A percentile compares a stretch with the other conserved stretches of the same genome.
These are phyloP conservation scores for Xenopus tropicalis DNA, from an alignment of 2,113 vertebrate genomes.

Conservation along the genomic window DNA sequence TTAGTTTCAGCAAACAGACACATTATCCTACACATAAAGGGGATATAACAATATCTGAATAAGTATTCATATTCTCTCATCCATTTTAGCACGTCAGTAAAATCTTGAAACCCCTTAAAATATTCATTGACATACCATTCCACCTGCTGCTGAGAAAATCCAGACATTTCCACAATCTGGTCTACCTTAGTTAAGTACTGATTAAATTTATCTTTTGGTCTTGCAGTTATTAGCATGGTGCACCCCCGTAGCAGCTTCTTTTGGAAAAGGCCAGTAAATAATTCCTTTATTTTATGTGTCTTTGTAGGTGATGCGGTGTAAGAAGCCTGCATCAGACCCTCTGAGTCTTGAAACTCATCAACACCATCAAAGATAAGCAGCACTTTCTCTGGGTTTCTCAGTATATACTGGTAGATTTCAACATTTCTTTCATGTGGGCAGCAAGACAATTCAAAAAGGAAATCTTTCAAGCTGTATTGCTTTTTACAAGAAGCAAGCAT, in stretches of 20 bases:
- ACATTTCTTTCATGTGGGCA: conserved; percentile 51
- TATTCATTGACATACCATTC: conserved; percentile 68
- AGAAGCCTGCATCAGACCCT: conserved; percentile 58
- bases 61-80: conserved; percentile 64
- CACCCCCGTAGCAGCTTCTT: conserved; percentile 77
- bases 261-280: conserved; percentile 79
- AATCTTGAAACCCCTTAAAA: conserved; percentile 55
- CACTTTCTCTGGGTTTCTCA: conserved; percentile 68
- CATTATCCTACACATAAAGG: conserved; percentile 71
- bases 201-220: conserved; percentile 70
- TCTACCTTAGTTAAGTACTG: conserved; percentile 74
- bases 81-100: conserved; percentile 51
- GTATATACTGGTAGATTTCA: conserved; percentile 66
- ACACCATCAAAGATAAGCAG: conserved; percentile 89
- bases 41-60: conserved; percentile 74
- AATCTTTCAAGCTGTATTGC: conserved; percentile 63
- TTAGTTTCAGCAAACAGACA: conserved; percentile 67
- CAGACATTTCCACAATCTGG: conserved; percentile 70
- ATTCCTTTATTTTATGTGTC: conserved; percentile 61
- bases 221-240: conserved; percentile 74
- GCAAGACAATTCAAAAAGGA: conserved; percentile 68
- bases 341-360: conserved; percentile 72
- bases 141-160: conserved; percentile 72
- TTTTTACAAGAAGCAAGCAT: conserved; percentile 59
- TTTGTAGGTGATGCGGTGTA: conserved; percentile 45